Evolutionary conservation across 2,113 vertebrate species (phyloP).

Genomic region (Sylvilagus bachmani): DNA sequence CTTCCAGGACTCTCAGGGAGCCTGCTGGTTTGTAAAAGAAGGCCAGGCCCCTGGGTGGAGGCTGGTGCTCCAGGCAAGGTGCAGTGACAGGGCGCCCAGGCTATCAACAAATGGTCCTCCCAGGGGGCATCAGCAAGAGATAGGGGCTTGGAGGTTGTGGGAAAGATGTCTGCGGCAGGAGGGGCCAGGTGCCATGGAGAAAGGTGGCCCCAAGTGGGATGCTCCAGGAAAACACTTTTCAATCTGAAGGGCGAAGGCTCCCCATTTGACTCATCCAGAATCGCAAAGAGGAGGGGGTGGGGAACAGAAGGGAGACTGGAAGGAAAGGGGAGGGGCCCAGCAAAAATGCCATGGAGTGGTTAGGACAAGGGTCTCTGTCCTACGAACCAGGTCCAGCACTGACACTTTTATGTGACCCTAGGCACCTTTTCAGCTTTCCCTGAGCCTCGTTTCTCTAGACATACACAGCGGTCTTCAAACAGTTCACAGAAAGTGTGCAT

Average conservation of each 20-base stretch:
- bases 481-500: no score
- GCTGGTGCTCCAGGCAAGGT: neutral
- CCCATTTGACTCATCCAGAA: neutral
- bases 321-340: fast-evolving
- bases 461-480: neutral
- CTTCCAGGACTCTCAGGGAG: neutral
- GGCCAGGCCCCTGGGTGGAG: neutral
- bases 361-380: neutral
- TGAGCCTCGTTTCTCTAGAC: neutral
- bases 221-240: slow-evolving; percentile 3
- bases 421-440: neutral
- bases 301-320: neutral
- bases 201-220: neutral
- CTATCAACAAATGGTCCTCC: neutral
- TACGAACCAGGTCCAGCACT: neutral
- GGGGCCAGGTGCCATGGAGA: neutral
- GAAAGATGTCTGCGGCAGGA: neutral
- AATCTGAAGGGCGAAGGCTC: neutral
- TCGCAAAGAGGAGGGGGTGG: neutral
- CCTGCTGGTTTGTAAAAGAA: neutral
- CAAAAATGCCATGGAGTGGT: neutral
- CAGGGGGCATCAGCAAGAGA: neutral
- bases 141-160: no score
- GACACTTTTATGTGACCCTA: neutral
- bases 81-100: neutral